These are phyloP conservation scores for Amphimedon queenslandica DNA, from an alignment of 37 sponge, comb jelly and placozoan genomes.

Conservation along the genomic window DNA sequence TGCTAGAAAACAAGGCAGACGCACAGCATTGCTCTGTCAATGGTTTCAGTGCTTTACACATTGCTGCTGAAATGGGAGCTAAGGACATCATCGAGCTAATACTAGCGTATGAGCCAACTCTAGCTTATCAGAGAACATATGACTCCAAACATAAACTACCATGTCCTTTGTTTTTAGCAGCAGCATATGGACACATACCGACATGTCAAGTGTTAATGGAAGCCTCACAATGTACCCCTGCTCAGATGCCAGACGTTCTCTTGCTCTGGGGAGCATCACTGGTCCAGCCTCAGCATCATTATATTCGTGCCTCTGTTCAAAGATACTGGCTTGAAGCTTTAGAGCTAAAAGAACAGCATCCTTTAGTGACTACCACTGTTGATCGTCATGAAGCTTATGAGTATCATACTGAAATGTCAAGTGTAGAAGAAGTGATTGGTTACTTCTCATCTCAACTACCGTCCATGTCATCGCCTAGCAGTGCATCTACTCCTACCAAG, in stretches of 20 bases:
- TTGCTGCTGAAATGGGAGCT: neutral
- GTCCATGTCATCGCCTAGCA: neutral
- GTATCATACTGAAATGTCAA: neutral
- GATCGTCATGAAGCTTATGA: conserved; percentile 2
- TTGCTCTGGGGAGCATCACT: conserved; percentile 7
- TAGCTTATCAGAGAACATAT: neutral
- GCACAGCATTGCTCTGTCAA: neutral
- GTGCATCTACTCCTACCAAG: neutral
- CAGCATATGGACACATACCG: neutral
- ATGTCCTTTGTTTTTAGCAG: neutral
- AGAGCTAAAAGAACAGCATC: conserved; percentile 1
- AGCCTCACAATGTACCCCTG: neutral
- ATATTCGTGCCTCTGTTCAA: conserved; percentile 7
- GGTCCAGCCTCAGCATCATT: conserved; percentile 5
- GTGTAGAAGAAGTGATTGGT: neutral
- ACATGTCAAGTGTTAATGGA: neutral
- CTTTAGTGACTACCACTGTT: neutral
- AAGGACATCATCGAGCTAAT: neutral
- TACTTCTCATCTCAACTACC: neutral
- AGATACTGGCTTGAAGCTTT: conserved; percentile 1
- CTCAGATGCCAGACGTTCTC: conserved; percentile 2
- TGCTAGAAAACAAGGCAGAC: neutral
- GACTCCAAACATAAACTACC: neutral
- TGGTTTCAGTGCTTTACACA: neutral
- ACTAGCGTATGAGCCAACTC: neutral